These are phyloP conservation scores for Epinephelus cyanopodus DNA, from an alignment of 2,113 vertebrate genomes.

Conservation along the genomic window DNA sequence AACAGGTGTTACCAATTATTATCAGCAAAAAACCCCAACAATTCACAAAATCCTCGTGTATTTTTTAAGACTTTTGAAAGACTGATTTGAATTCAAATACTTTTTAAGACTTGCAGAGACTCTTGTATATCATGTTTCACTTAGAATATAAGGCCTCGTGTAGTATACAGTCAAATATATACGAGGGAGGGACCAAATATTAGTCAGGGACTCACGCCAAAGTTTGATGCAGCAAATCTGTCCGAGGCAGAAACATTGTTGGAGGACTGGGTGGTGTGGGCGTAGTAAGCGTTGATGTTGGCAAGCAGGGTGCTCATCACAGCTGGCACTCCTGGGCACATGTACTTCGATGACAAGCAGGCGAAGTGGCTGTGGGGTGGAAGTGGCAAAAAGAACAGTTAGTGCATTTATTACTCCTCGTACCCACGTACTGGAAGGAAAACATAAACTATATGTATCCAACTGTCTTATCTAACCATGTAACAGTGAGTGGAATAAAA, in stretches of 20 bases:
- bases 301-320: conserved; percentile 98
- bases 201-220: conserved; percentile 88
- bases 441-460: background rate
- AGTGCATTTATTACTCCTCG: background rate
- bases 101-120: no score
- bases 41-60: no score
- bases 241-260: conserved; percentile 97
- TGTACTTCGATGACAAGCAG: conserved; percentile 98
- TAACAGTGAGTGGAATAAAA: background rate
- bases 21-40: no score
- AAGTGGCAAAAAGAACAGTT: conserved; percentile 19
- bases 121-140: background rate
- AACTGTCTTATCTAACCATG: background rate
- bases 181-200: background rate
- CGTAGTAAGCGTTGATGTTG: conserved; percentile 99
- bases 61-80: no score
- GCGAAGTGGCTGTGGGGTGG: conserved; percentile 91
- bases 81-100: no score
- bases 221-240: conserved; percentile 97
- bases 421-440: background rate
- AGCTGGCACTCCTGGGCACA: conserved; percentile 96
- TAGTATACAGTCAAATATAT: background rate
- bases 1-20: no score
- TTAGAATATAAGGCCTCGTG: background rate
- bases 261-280: conserved; percentile 95